Percentiles rank a stretch among this genome's conserved stretches.
These are phyloP conservation scores for Oceanites oceanicus DNA, from an alignment of 2,113 vertebrate genomes.

Conservation along the genomic window DNA sequence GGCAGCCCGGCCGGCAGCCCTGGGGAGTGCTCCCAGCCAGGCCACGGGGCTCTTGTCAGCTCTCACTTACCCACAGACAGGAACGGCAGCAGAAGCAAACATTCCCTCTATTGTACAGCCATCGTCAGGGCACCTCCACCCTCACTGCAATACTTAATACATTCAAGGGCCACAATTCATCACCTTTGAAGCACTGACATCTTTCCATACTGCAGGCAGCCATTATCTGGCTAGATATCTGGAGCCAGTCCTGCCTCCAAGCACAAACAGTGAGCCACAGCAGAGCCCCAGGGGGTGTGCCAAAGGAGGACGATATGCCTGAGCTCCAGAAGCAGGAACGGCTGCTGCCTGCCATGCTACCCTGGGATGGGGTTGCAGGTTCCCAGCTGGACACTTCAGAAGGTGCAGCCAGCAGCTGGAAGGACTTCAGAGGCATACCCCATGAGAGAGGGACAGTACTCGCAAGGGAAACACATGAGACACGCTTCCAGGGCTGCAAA, in stretches of 20 bases:
- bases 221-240: neutral
- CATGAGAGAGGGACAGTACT: neutral
- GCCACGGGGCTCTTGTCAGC: neutral
- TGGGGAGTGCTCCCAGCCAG: neutral
- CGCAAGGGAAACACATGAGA: neutral
- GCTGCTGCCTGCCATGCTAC: neutral
- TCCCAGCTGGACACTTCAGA: slow-evolving; percentile 7
- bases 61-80: neutral
- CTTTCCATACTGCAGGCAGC: neutral
- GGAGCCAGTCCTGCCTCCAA: neutral
- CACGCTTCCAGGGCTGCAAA: neutral
- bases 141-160: neutral
- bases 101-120: neutral
- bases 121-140: neutral
- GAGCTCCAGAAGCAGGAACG: neutral
- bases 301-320: neutral
- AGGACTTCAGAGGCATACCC: neutral
- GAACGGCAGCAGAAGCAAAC: neutral
- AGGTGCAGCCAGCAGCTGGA: slow-evolving; percentile 29
- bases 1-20: neutral
- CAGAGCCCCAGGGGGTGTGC: neutral
- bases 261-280: neutral
- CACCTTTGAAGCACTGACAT: neutral
- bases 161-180: neutral
- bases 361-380: neutral